Evolutionary conservation across 2,888 invertebrate species (phyloP), one percentile per base, ranked within the genome.

Genomic region (Pegoplata infirma): DNA sequence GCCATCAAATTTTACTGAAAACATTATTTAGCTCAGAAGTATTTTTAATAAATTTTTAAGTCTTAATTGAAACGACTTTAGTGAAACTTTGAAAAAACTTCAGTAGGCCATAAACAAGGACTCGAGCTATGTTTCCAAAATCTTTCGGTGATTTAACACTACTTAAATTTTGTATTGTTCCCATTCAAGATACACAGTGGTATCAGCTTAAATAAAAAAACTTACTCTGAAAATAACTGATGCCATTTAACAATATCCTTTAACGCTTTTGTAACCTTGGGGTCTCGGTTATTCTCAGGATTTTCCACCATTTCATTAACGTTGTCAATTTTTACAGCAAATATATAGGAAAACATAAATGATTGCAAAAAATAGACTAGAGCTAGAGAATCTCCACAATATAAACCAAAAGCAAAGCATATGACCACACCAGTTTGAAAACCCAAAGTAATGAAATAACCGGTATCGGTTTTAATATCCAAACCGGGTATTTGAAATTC

Each of bases 401-500:
- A 85, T 0, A 84, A 75, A 0, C 85, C 83, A 23, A 84, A 76
- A 2, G 28, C 81, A 0, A 79, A 83, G 3, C 82, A 10, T 4
- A 77, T 1, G 1, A 83, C 1, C 10, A 67, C 80, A 6, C 36
- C 1, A 4, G 68, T 16, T n/a, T 86, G 85, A 10, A 68, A 21
- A 5, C 17, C 58, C 21, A 82, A 51, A 1, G 84, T 83, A 1
- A 67, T 1, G 19, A 79, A 69, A 23, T 78, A 82, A 0, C 85
- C 85, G 12, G 66, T 23, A 16, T 77, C 28, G 0, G 82, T 84
- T 0, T 69, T 8, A 6, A 81, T 55, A 73, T 84, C 83, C 0
- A 86, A 1, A 1, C 72, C 71, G 0, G 86, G 85, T 6, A 86
- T 32, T 12, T 81, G 76, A 55, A 82, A 84, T 16, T 84, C 84